These are phyloP conservation scores for Neotoma lepida DNA, from an alignment of 2,113 vertebrate genomes.

Conservation along the genomic window DNA sequence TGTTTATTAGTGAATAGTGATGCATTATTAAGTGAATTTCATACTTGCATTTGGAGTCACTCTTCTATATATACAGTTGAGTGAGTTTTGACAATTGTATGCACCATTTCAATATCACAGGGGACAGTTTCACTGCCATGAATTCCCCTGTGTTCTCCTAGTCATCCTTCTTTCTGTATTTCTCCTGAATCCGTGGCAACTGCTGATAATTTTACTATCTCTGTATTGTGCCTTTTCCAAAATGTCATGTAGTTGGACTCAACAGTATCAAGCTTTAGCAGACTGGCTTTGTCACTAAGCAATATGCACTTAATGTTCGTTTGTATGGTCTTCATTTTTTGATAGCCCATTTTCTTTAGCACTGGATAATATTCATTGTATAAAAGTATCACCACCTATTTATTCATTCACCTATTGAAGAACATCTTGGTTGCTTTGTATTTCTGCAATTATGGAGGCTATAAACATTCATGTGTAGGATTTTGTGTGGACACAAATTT, in stretches of 20 bases:
- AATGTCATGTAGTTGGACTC: background rate
- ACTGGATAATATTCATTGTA: background rate
- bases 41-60: background rate
- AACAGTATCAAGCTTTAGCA: background rate
- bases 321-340: background rate
- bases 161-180: background rate
- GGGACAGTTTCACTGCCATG: background rate
- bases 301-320: background rate
- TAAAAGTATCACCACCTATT: background rate
- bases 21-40: background rate
- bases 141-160: background rate
- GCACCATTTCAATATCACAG: background rate
- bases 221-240: constrained; percentile 9
- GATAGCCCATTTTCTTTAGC: background rate
- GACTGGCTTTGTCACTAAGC: background rate
- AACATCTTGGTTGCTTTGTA: background rate
- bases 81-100: background rate
- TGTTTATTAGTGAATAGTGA: background rate
- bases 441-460: background rate
- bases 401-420: background rate
- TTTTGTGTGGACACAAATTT: background rate
- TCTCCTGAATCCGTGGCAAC: background rate
- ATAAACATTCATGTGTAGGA: background rate
- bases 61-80: background rate
- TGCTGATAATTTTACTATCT: background rate